Evolutionary conservation across 2,888 invertebrate species (phyloP), one percentile per base, ranked within the genome.

Genomic region (Phortica magna): DNA sequence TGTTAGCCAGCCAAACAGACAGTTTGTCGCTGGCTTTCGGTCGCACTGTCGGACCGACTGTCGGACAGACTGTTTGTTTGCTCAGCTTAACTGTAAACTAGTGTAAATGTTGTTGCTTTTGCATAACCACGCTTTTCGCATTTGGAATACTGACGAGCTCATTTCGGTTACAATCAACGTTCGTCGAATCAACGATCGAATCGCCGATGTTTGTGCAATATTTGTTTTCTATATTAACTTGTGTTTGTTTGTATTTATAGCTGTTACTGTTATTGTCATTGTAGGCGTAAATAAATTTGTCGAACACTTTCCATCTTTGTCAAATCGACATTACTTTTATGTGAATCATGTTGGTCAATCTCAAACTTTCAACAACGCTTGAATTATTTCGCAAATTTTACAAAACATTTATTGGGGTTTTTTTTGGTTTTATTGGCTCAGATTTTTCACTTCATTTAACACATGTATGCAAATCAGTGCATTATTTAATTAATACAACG

Each of bases 221-320:
- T 76, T 85, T 80, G 81, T 70, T 83, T 82, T 85, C 83, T 85
- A 77, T 83, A 84, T 81, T 82, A 59, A 17, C 19, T 64, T 65
- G 4, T 65, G 39, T 67, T 42, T 76, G 55, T 61, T 74, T 19
- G 17, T 75, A 43, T 61, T 42, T 57, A 41, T 61, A 41, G 14
- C 65, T 77, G 64, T 64, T 74, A 17, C 79, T 74, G 73, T 65
- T 78, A 7, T 39, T 71, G 19, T 70, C 67, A 76, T 78, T 67
- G 64, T 42, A 77, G 75, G 74, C 65, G 19, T 17, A 57, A 17
- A 57, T 76, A 48, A 31, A 53, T 14, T 17, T 77, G 76, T 76
- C 81, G 85, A 76, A 83, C 85, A 82, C 85, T 88, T 83, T 87
- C 84, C 81, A 80, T 78, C 78, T 79, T 77, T 77, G 55, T 55